Base-by-base conservation (phyloP, 2,113 vertebrate genomes). In the Scatophagus argus region DNA sequence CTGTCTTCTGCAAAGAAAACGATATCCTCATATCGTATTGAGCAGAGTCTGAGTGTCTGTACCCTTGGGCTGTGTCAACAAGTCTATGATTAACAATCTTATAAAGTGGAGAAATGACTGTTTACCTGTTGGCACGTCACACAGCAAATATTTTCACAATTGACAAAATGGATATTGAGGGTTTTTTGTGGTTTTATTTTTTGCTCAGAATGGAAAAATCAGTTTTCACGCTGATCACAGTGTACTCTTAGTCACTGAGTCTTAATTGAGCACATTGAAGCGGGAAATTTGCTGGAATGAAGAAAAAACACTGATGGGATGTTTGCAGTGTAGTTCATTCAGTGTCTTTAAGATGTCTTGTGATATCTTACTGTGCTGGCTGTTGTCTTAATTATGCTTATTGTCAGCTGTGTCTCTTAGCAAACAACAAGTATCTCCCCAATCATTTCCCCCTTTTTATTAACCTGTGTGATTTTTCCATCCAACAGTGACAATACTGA, bases 401-500 rank as follows among this genome's bases (percentile, higher is more conserved):
- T 36, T 47, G 64, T 47, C 23, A 8, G 64, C 9, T 47, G 4
- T 54, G 8, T 49, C 0, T 51, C 16, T 14, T 61, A 71, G 75
- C 77, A 75, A 87, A 77, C 60, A 47, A 19, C 63, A 47, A 61
- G n/a, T 29, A 4, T 2, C 13, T 34, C 17, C 49, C 21, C 13
- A 4, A 4, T 54, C 21, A 0, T 31, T n/a, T 51, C 29, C 56
- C 32, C 14, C 38, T 38, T 62, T 27, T 89, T 68, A 56, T 56
- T 80, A 60, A 89, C 59, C 31, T 61, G 46, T 82, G 58, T 87
- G 38, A 51, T 82, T 16, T 90, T 81, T 94, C 67, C 59, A 56
- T 84, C 90, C 89, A 79, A 21, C 91, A 99, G 98, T 90, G 98
- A 99, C 92, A 94, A 93, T 59, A 87, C 93, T n/a, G 98, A 99